phyloP scores from a whole-genome alignment of 2,113 vertebrate genomes.

The Anseranas semipalmata region DNA sequence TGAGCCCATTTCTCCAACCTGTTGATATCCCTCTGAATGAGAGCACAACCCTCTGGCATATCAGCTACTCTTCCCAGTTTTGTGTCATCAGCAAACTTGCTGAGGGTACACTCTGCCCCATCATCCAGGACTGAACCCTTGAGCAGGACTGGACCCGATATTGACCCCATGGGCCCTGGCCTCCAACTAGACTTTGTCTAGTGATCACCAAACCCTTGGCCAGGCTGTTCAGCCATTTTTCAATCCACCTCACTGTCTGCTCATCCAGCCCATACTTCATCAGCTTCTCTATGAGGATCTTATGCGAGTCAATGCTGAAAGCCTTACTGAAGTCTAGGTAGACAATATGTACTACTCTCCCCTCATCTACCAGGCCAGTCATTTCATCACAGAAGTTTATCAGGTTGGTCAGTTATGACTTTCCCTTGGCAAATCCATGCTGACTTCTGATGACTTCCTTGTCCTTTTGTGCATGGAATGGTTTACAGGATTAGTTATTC shows the following conservation, averaged over 20 bases:
- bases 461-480: neutral
- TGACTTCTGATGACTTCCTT: neutral
- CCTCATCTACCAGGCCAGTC: neutral
- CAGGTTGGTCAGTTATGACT: neutral
- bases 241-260: neutral
- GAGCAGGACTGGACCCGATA: neutral
- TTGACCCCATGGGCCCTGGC: neutral
- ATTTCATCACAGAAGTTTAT: neutral
- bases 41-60: neutral
- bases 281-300: neutral
- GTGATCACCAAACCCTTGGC: neutral
- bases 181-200: neutral
- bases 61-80: neutral
- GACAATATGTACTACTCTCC: neutral
- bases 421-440: neutral
- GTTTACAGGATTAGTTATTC: neutral
- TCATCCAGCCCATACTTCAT: neutral
- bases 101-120: neutral
- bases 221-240: neutral
- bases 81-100: neutral
- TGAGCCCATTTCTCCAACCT: neutral
- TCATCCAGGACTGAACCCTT: too few relatives aligned
- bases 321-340: neutral
- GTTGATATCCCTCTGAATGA: neutral
- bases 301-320: neutral